These are phyloP conservation scores for Psilanteris sp. DNA, from an alignment of 1,140 invertebrate genomes.

Conservation along the genomic window DNA sequence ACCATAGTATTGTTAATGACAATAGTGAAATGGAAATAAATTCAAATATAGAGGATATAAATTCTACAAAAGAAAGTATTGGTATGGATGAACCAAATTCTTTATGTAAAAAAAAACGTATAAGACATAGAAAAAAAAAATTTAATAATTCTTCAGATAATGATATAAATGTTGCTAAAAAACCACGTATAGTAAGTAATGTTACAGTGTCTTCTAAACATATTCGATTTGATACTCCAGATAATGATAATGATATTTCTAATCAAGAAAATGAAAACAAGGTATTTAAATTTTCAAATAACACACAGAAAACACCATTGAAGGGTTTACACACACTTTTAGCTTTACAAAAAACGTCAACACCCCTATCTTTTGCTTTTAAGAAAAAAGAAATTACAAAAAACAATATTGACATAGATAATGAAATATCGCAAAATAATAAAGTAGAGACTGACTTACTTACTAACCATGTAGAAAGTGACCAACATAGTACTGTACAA, in stretches of 20 bases:
- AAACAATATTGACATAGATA: not conserved
- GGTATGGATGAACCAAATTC: slow-evolving; percentile 14
- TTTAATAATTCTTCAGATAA: slow-evolving; percentile 29
- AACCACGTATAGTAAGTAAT: slow-evolving; percentile 40
- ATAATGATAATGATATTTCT: slow-evolving; percentile 7
- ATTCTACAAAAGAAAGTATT: slow-evolving; percentile 34
- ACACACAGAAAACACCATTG: slow-evolving; percentile 15
- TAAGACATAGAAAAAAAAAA: slow-evolving; percentile 36
- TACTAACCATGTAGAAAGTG: too few relatives aligned
- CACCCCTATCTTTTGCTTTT: slow-evolving; percentile 24
- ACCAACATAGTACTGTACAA: slow-evolving; percentile 1
- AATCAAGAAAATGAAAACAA: slow-evolving; percentile 2
- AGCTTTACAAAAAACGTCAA: slow-evolving; percentile 42
- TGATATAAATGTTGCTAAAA: slow-evolving; percentile 29
- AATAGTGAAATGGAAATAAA: slow-evolving; percentile 1
- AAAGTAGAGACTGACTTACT: slow-evolving; percentile 16
- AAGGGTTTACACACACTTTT: slow-evolving; percentile 32
- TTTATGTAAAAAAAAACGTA: slow-evolving; percentile 29
- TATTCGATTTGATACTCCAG: slow-evolving; percentile 45
- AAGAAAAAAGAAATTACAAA: slow-evolving; percentile 14
- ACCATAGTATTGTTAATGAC: slow-evolving; percentile 37
- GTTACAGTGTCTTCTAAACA: slow-evolving; percentile 32
- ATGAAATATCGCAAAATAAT: slow-evolving; percentile 2
- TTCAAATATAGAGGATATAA: slow-evolving; percentile 3
- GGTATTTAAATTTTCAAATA: not conserved